phyloP scores from a whole-genome alignment of 2,888 invertebrate genomes.

The Drosophila rellima region DNA sequence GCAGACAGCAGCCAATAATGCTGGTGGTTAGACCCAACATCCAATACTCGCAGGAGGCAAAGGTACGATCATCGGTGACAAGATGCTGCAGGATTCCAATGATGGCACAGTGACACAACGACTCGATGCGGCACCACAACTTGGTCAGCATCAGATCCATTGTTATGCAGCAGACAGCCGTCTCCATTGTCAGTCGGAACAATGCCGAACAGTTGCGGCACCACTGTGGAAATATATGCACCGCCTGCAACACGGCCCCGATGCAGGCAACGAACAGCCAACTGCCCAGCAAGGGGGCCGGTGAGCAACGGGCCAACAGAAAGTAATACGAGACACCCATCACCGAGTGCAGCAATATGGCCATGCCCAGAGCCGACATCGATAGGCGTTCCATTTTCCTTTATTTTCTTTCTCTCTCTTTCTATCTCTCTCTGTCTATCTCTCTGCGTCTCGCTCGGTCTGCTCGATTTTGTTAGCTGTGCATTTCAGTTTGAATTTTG shows the following conservation, averaged over 20 bases:
- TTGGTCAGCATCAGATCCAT: slow-evolving; percentile 59
- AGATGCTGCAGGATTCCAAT: slow-evolving; percentile 49
- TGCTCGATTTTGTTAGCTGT: not conserved
- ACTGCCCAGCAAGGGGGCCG: slow-evolving; percentile 57
- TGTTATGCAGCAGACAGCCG: slow-evolving; percentile 56
- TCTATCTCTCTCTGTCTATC: not conserved
- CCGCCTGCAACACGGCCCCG: slow-evolving; percentile 42
- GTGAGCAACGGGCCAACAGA: slow-evolving; percentile 41
- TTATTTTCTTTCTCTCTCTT: not conserved
- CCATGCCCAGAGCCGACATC: slow-evolving; percentile 54
- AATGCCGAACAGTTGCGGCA: slow-evolving; percentile 23
- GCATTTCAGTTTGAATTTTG: slow-evolving; percentile 27
- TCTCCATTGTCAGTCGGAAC: slow-evolving; percentile 49
- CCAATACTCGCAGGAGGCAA: slow-evolving; percentile 62
- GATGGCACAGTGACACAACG: slow-evolving; percentile 66
- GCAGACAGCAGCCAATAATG: slow-evolving; percentile 60
- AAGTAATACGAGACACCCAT: slow-evolving; percentile 70
- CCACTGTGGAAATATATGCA: slow-evolving; percentile 46
- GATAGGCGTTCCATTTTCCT: slow-evolving; percentile 55
- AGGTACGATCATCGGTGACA: slow-evolving; percentile 51
- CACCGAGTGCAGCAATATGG: slow-evolving; percentile 61
- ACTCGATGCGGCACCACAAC: slow-evolving; percentile 69
- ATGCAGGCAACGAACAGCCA: slow-evolving; percentile 69
- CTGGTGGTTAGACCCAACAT: slow-evolving; percentile 50
- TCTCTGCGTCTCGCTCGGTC: not conserved